These are phyloP conservation scores for Metalampra italica DNA, from an alignment of 2,888 invertebrate genomes.

Conservation along the genomic window DNA sequence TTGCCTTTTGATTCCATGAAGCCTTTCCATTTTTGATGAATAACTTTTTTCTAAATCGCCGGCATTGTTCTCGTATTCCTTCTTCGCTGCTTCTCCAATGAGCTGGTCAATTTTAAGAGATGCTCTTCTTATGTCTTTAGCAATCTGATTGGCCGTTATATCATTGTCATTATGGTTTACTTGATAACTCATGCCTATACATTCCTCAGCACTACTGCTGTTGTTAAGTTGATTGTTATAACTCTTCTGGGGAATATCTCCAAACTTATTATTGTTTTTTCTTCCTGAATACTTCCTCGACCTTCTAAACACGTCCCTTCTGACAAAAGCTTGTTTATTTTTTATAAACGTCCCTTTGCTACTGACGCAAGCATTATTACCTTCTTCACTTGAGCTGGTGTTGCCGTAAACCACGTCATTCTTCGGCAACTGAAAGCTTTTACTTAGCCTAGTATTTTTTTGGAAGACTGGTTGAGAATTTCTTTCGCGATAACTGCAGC, in stretches of 20 bases:
- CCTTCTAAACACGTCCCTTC: constrained; percentile 70
- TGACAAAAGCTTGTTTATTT: constrained; percentile 74
- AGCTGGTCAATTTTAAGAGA: constrained; percentile 78
- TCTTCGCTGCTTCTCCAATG: constrained; percentile 64
- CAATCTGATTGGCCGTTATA: constrained; percentile 74
- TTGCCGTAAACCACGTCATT: constrained; percentile 65
- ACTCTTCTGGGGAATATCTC: constrained; percentile 51
- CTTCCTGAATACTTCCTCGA: constrained; percentile 73
- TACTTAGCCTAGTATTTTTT: constrained; percentile 74
- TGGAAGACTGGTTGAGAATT: constrained; percentile 72
- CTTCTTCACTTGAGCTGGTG: constrained; percentile 74
- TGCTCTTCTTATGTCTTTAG: constrained; percentile 75
- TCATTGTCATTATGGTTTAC: constrained; percentile 76
- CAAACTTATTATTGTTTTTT: constrained; percentile 58
- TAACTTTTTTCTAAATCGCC: constrained; percentile 71
- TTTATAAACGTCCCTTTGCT: constrained; percentile 78
- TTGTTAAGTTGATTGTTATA: constrained; percentile 56
- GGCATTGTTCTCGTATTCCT: constrained; percentile 40
- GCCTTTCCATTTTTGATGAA: constrained; percentile 76
- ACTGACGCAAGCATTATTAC: constrained; percentile 55
- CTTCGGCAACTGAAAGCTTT: constrained; percentile 73
- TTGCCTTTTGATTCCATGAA: constrained; percentile 77
- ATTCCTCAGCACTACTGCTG: constrained; percentile 71
- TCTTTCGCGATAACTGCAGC: constrained; percentile 71
- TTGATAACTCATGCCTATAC: constrained; percentile 71